phyloP scores from a whole-genome alignment of 1,140 invertebrate species.

The Pseudomyrmex flavicornis region DNA sequence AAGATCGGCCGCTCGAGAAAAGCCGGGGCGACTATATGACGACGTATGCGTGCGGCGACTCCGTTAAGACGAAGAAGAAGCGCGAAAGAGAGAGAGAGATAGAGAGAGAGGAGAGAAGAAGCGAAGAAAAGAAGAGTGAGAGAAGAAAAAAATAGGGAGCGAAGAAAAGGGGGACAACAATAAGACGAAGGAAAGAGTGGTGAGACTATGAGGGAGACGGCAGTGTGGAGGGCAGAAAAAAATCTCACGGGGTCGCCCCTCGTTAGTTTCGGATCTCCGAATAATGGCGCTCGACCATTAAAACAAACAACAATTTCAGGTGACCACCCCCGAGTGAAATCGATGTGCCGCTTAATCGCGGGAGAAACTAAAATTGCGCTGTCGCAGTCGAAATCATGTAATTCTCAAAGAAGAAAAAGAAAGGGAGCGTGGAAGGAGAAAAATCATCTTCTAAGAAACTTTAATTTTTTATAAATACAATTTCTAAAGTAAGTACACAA shows the following conservation, averaged over 20 bases:
- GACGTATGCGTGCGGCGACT: constrained; percentile 66
- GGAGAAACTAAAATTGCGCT: constrained; percentile 4
- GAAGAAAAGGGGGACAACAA: constrained; percentile 15
- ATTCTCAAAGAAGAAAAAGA: neutral
- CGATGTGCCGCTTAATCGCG: neutral
- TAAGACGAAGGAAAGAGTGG: constrained; percentile 34
- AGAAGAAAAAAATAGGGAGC: constrained; percentile 41
- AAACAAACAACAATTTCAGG: constrained; percentile 74
- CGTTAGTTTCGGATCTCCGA: constrained; percentile 71
- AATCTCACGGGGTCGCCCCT: constrained; percentile 70
- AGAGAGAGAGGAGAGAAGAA: neutral
- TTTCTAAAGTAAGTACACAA: too few relatives aligned
- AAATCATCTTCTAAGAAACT: too few relatives aligned
- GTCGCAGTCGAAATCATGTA: neutral
- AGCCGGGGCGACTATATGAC: constrained; percentile 48
- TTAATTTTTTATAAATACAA: too few relatives aligned
- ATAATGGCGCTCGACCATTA: constrained; percentile 71
- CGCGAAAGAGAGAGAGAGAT: neutral
- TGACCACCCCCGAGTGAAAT: constrained; percentile 41
- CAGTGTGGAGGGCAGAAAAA: constrained; percentile 43
- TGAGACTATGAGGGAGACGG: constrained; percentile 4
- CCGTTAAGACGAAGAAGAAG: constrained; percentile 50
- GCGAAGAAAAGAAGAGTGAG: constrained; percentile 19
- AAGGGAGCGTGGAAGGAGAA: neutral
- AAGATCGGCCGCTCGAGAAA: constrained; percentile 74